These are phyloP conservation scores for Callimorpha dominula DNA, from an alignment of 2,888 invertebrate species.

Conservation along the genomic window DNA sequence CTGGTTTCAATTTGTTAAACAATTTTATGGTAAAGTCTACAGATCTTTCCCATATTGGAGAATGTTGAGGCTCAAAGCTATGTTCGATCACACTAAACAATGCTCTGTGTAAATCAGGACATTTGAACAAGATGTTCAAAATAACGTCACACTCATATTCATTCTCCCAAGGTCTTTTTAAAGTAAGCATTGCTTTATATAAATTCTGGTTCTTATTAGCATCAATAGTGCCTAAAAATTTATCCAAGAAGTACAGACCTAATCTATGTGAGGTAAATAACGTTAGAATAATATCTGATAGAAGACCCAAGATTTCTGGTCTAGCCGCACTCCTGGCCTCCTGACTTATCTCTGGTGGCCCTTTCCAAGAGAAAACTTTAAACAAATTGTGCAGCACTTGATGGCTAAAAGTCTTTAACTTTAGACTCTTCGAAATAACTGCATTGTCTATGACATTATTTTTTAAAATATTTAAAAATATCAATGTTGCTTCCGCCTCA, in stretches of 20 bases:
- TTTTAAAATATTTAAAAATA: conserved; percentile 89
- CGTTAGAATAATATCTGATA: conserved; percentile 90
- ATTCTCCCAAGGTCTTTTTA: conserved; percentile 91
- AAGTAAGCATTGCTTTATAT: conserved; percentile 87
- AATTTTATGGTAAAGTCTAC: conserved; percentile 79
- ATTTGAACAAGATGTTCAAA: conserved; percentile 88
- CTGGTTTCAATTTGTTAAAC: conserved; percentile 78
- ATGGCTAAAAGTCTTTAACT: conserved; percentile 90
- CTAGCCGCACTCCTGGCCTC: conserved; percentile 69
- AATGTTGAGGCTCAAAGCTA: conserved; percentile 87
- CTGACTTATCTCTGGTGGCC: conserved; percentile 84
- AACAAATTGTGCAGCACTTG: conserved; percentile 89
- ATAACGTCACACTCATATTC: conserved; percentile 88
- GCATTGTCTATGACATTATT: conserved; percentile 89
- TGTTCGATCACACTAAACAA: conserved; percentile 87
- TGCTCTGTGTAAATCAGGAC: conserved; percentile 90
- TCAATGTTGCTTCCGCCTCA: conserved; percentile 88
- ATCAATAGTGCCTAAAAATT: conserved; percentile 87
- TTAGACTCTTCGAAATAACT: conserved; percentile 90
- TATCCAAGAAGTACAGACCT: conserved; percentile 92
- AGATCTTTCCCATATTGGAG: conserved; percentile 85
- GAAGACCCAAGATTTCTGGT: conserved; percentile 83
- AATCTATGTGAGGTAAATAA: conserved; percentile 91
- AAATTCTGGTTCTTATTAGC: conserved; percentile 87
- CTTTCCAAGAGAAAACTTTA: conserved; percentile 91